Base-by-base conservation (phyloP, 2,797 vertebrate species). In the Lophotriccus pileatus region DNA sequence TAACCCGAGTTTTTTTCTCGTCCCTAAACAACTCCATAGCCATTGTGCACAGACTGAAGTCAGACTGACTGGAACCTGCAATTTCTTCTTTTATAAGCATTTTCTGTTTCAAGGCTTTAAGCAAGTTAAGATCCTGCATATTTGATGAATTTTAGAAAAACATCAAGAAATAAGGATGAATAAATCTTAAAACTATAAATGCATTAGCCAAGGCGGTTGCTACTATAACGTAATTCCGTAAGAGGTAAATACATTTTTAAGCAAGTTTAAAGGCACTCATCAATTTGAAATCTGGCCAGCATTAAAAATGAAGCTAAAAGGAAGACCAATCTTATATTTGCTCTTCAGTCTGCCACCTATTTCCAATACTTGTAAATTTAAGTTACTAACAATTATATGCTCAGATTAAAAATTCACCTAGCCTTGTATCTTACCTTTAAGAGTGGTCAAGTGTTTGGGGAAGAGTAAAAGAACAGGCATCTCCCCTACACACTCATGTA, bases 71-170 rank as follows among this genome's bases (percentile, higher is more conserved):
- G 43, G 72, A 91, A 96, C 5, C 24, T 60, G 80, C 19, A 67
- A 62, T 83, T 78, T 83, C 28, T 72, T 49, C 83, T 82, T 66
- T 28, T 78, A 77, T 16, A 58, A 55, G 41, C 13, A 53, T 89
- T 81, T 83, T 85, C 60, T 55, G 32, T 75, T 36, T 82, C 41
- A 47, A 84, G n/a, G 55, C 27, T 88, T 89, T 83, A 88, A 76
- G 62, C 49, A 91, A 88, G 55, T 79, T 83, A 84, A 83, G n/a
- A 70, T 43, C 24, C 21, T 91, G 52, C 20, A 47, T 49, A 89
- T 70, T 81, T 79, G 49, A 88, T 53, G 21, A 74, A 70, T 82
- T 92, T 86, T 69, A 79, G n/a, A 87, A 94, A 74, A 89, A 52
- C 4, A 14, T 39, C 55, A 81, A 67, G 64, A 94, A 95, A 82